Evolutionary conservation across 2,113 vertebrate genomes (phyloP).

Genomic region (Gymnorhina tibicen): DNA sequence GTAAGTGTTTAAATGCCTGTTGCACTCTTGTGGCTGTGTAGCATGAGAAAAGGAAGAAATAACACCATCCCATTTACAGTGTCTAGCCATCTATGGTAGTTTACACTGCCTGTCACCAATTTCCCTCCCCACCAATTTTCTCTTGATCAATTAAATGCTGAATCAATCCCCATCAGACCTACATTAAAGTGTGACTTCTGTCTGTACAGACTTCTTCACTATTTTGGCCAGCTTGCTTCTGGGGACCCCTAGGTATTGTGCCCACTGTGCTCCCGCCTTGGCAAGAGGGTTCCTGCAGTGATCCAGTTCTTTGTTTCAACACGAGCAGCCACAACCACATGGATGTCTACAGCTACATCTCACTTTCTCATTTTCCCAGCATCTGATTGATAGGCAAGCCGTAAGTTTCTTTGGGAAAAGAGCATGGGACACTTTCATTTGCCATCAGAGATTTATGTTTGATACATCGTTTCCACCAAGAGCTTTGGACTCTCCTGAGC

Average conservation of each 20-base stretch:
- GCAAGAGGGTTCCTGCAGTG: neutral
- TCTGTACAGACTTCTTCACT: neutral
- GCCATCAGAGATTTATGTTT: neutral
- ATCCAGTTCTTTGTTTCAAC: neutral
- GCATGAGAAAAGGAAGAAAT: neutral
- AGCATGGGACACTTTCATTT: neutral
- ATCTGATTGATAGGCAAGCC: neutral
- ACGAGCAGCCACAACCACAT: fast-evolving
- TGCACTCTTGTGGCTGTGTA: neutral
- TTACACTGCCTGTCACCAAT: neutral
- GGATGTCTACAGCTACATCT: neutral
- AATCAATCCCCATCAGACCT: neutral
- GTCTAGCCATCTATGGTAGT: neutral
- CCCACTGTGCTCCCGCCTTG: neutral
- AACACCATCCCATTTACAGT: neutral
- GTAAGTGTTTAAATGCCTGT: neutral
- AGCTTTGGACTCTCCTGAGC: neutral
- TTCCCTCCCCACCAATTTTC: neutral
- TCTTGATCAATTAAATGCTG: neutral
- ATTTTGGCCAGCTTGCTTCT: neutral
- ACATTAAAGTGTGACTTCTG: neutral
- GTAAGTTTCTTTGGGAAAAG: neutral
- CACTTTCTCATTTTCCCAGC: neutral
- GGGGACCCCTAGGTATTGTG: neutral
- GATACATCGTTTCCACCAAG: neutral